Base-by-base conservation (phyloP, 2,888 invertebrate species). In the Hesperia comma region DNA sequence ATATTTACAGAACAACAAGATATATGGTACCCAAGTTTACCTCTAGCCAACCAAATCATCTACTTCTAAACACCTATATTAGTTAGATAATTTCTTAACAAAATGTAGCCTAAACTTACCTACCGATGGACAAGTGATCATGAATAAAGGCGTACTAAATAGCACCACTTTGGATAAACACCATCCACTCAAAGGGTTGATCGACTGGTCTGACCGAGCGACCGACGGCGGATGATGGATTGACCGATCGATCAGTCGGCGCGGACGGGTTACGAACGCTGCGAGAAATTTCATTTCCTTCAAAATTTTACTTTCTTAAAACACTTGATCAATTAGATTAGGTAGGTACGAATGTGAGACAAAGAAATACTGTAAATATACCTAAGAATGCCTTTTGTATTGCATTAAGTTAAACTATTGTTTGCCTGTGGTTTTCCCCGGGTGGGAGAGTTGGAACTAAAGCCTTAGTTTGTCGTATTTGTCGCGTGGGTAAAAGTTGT, bases 131-230 rank as follows among this genome's bases (percentile, higher is more conserved):
- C 12, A 51, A 32, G 17, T 54, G 54, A 51, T 33, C 33, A 32
- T 33, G 54, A 32, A 32, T 32, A 54, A 54, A 54, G 15, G n/a
- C 10, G 3, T 6, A 32, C 33, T 33, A 15, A 54, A 54, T 14
- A 51, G 51, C 51, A 60, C 26, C 37, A 12, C 46, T 32, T 33
- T 26, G 32, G 57, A 57, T 58, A 61, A 66, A 61, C 64, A 64
- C 57, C 54, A 55, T 66, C 66, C 66, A 55, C 51, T 58, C 37
- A 61, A 66, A 66, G 66, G 66, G 58, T 64, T 58, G 64, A 66
- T 60, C 53, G 66, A 66, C 66, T 32, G 64, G 54, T 43, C 32
- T n/a, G 53, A 17, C 63, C 32, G 64, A 53, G 37, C 37, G 37
- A 53, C 46, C 60, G 60, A 37, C 66, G 66, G 53, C 64, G 58